A percentile compares a stretch with the other conserved stretches of the same genome.
Conservation (phyloP, 2,113 vertebrate species). For the Noturus placidus region DNA sequence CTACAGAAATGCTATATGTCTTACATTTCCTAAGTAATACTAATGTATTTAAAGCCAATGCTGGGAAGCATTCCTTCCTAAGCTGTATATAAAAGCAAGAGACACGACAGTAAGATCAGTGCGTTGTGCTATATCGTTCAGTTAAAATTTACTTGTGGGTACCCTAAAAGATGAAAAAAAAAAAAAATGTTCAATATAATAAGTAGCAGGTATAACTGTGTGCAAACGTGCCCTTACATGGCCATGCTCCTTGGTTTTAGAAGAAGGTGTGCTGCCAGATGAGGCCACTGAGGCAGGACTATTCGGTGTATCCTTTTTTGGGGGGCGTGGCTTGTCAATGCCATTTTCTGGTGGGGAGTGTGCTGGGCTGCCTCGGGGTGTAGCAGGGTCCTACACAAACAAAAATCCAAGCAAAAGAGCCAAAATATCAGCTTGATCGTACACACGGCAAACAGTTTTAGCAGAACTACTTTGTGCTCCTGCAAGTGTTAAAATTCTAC, state of each 20-base stretch:
- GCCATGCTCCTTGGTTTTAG: slow-evolving; percentile 98
- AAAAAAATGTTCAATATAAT: neutral
- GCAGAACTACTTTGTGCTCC: neutral
- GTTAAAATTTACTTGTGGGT: neutral
- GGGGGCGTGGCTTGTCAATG: slow-evolving; percentile 90
- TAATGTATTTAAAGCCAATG: slow-evolving; percentile 68
- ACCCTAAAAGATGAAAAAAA: neutral
- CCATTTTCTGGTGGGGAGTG: slow-evolving; percentile 97
- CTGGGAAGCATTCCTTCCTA: slow-evolving; percentile 66
- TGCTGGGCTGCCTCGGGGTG: slow-evolving; percentile 90
- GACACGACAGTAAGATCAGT: neutral
- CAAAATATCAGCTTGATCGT: neutral
- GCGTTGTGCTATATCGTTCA: neutral
- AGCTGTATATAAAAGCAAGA: slow-evolving; percentile 57
- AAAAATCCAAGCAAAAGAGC: neutral
- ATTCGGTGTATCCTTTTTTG: slow-evolving; percentile 96
- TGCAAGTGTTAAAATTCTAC: neutral
- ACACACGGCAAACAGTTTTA: neutral
- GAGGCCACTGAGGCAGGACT: slow-evolving; percentile 96
- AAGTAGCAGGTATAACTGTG: neutral
- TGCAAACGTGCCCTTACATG: slow-evolving; percentile 79
- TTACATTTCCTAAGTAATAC: slow-evolving; percentile 64
- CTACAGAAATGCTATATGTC: slow-evolving; percentile 73
- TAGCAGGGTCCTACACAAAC: slow-evolving; percentile 85
- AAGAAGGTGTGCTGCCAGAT: slow-evolving; percentile 97